Conservation (phyloP, 2,888 invertebrate species). For the Andricus curvator region DNA sequence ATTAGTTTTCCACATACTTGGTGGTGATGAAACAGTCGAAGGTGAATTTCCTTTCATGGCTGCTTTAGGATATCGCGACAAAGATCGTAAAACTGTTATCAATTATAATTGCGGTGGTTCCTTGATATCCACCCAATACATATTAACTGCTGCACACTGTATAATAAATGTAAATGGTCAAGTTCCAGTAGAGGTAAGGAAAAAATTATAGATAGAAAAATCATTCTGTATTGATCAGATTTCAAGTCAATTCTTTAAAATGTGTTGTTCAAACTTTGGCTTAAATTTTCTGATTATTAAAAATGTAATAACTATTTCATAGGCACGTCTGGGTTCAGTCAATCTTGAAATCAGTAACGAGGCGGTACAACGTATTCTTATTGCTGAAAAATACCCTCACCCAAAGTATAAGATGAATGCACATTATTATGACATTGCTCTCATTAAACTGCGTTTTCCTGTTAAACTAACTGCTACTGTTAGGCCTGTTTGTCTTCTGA, state of each 20-base stretch:
- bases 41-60: constrained; percentile 71
- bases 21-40: constrained; percentile 57
- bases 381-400: constrained; percentile 63
- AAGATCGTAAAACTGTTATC: constrained; percentile 48
- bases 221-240: no score
- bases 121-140: constrained; percentile 65
- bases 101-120: constrained; percentile 70
- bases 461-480: constrained; percentile 59
- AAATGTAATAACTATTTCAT: background rate
- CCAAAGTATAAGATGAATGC: constrained; percentile 64
- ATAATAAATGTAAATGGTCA: constrained; percentile 64
- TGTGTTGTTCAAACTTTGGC: no score
- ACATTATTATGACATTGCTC: constrained; percentile 70
- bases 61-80: constrained; percentile 66
- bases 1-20: constrained; percentile 61
- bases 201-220: background rate
- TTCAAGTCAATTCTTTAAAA: no score
- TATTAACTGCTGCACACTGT: constrained; percentile 74
- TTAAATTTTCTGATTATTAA: background rate
- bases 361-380: constrained; percentile 61
- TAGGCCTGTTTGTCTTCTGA: constrained; percentile 69
- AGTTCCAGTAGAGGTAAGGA: constrained; percentile 67
- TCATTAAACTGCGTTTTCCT: constrained; percentile 61
- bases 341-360: constrained; percentile 51
- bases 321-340: constrained; percentile 68